A percentile compares a stretch with the other conserved stretches of the same genome.
phyloP scores from a whole-genome alignment of 2,888 invertebrate genomes.

The Pyrgus malvae region DNA sequence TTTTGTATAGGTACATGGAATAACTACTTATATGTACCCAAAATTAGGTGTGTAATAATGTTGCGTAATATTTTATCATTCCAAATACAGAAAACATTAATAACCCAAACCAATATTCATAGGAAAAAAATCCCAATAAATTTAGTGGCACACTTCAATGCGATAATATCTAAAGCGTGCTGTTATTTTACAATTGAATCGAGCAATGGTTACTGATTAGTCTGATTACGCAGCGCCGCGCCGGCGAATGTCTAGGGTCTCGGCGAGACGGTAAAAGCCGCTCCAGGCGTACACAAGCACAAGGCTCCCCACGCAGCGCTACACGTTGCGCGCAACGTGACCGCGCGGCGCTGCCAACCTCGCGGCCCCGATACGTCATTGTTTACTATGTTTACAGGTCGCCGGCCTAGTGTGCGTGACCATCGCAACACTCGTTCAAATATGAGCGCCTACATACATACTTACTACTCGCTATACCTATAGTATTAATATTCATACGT shows the following conservation, averaged over 20 bases:
- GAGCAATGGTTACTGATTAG: too few relatives aligned
- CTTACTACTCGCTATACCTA: background rate
- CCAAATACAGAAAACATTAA: too few relatives aligned
- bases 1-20: too few relatives aligned
- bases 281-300: constrained; percentile 41
- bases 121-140: too few relatives aligned
- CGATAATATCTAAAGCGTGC: too few relatives aligned
- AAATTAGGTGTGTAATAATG: too few relatives aligned
- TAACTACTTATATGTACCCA: too few relatives aligned
- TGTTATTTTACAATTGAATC: constrained; percentile 30
- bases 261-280: constrained; percentile 33
- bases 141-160: too few relatives aligned
- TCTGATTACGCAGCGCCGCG: constrained; percentile 40
- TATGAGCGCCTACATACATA: constrained; percentile 13
- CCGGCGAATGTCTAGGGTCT: too few relatives aligned
- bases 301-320: constrained; percentile 59
- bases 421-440: constrained; percentile 27
- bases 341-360: constrained; percentile 58
- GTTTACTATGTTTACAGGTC: constrained; percentile 64
- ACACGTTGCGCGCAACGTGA: constrained; percentile 77
- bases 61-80: too few relatives aligned
- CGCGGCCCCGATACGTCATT: constrained; percentile 40
- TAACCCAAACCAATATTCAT: too few relatives aligned
- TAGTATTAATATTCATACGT: background rate
- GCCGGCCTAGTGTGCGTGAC: constrained; percentile 44